Conservation (phyloP, 1,140 invertebrate genomes). For the Schlechtendalia chinensis region DNA sequence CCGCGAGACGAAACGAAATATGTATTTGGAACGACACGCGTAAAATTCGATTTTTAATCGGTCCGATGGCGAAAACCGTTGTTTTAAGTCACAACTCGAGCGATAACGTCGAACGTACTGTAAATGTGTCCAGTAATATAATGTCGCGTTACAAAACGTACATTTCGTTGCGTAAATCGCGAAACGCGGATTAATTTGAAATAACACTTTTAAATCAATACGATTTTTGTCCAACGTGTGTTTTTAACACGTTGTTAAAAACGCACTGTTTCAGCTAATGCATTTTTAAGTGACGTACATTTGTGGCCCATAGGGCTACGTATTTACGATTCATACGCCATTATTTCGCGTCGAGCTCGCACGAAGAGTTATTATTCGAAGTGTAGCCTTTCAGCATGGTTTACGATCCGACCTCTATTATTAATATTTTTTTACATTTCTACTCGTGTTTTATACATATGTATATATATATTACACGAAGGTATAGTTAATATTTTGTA, state of each 20-base stretch:
- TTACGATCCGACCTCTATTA: no score
- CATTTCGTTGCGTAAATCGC: not conserved
- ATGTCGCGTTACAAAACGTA: not conserved
- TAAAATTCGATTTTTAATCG: conserved; percentile 23
- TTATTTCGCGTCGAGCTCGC: no score
- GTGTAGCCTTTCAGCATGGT: no score
- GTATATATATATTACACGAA: no score
- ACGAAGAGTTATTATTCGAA: no score
- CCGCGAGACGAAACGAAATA: not conserved
- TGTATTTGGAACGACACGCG: not conserved
- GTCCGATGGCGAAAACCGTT: not conserved
- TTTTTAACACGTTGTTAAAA: not conserved
- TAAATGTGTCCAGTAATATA: not conserved
- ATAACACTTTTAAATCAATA: not conserved
- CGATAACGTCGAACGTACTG: not conserved
- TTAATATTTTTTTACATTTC: no score
- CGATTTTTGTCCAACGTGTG: not conserved
- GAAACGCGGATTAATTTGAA: not conserved
- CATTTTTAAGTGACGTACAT: no score
- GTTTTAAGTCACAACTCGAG: not conserved
- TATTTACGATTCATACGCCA: no score
- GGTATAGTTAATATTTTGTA: no score
- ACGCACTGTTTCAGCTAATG: not conserved
- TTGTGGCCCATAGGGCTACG: no score
- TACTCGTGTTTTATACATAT: no score